phyloP scores from a whole-genome alignment of 1,140 invertebrate genomes.

The Oncopeltus fasciatus region DNA sequence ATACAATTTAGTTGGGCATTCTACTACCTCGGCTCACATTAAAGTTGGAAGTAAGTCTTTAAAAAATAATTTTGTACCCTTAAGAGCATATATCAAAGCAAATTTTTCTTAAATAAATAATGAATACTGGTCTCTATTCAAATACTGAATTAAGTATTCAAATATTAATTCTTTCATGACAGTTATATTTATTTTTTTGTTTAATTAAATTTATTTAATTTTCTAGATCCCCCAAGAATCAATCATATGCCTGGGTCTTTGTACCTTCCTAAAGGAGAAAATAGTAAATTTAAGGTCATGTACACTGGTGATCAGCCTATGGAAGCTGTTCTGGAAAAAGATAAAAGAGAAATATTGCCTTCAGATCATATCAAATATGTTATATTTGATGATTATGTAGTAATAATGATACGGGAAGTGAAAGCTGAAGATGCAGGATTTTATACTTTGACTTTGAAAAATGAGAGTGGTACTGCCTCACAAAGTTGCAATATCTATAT shows the following conservation, averaged over 20 bases:
- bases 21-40: constrained; percentile 67
- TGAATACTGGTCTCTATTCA: no score
- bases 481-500: constrained; percentile 75
- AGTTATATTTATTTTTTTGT: no score
- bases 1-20: constrained; percentile 78
- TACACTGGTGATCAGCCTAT: constrained; percentile 87
- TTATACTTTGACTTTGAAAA: constrained; percentile 77
- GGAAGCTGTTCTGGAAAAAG: constrained; percentile 64
- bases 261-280: constrained; percentile 81
- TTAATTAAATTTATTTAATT: no score
- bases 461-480: constrained; percentile 75
- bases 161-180: no score
- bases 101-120: no score
- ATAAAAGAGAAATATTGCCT: constrained; percentile 65
- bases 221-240: constrained; percentile 75
- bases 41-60: constrained; percentile 60
- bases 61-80: no score
- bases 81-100: no score
- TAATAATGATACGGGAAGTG: constrained; percentile 82
- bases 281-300: constrained; percentile 87
- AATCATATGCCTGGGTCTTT: constrained; percentile 80
- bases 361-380: constrained; percentile 61
- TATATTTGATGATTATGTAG: constrained; percentile 89
- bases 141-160: no score
- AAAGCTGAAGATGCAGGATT: constrained; percentile 66